A percentile compares a stretch with the other conserved stretches of the same genome.
Evolutionary conservation across 2,888 invertebrate genomes (phyloP).

Genomic region (Pollenia angustigena): DNA sequence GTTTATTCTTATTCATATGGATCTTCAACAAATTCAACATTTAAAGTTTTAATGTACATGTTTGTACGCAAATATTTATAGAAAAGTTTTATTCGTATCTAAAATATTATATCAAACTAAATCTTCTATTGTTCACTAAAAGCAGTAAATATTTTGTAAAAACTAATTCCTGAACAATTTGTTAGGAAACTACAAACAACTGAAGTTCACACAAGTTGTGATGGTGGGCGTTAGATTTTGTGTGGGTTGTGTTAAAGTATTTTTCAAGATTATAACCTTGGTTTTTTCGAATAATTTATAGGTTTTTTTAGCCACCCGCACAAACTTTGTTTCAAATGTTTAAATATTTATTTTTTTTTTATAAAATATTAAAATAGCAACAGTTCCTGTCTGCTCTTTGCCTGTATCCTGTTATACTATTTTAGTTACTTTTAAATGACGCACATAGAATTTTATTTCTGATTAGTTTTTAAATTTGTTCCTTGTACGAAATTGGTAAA

Average conservation of each 20-base stretch:
- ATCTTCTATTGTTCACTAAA: too few species aligned
- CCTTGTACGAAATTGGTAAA: slow-evolving; percentile 6
- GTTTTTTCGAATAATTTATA: background rate
- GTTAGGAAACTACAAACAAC: background rate
- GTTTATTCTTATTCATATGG: too few species aligned
- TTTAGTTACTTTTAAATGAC: slow-evolving; percentile 13
- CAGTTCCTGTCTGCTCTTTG: background rate
- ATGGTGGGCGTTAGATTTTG: background rate
- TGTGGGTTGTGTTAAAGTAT: background rate
- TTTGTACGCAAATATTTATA: too few species aligned
- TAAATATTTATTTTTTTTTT: slow-evolving; percentile 27
- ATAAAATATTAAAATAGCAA: slow-evolving; percentile 7
- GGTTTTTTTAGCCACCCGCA: background rate
- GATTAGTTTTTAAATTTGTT: background rate
- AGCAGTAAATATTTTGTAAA: background rate
- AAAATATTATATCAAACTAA: too few species aligned
- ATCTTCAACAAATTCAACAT: too few species aligned
- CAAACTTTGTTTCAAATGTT: slow-evolving; percentile 6
- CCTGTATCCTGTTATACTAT: background rate
- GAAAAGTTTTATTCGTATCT: too few species aligned
- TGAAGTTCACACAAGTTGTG: background rate
- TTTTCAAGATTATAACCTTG: background rate
- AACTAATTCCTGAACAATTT: background rate
- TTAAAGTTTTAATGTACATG: too few species aligned
- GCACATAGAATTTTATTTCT: slow-evolving; percentile 52